A percentile compares a stretch with the other conserved stretches of the same genome.
Conservation (phyloP, 92 coral and sea anemone genomes). For the Pocillopora grandis region DNA sequence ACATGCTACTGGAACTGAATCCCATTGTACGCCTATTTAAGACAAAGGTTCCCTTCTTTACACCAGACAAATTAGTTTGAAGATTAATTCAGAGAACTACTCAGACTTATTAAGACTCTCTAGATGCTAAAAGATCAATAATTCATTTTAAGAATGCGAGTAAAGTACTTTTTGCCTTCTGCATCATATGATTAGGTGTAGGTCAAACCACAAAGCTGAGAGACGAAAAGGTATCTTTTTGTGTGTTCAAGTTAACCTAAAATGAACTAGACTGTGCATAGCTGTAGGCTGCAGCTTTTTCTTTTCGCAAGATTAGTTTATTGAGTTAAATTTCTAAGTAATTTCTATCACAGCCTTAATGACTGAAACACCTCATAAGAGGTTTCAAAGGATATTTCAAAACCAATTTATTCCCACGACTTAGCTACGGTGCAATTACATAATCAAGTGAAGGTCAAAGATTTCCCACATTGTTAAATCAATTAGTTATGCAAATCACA, state of each 20-base stretch:
- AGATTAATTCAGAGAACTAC: background rate
- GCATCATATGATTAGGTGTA: background rate
- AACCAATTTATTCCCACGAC: constrained; percentile 8
- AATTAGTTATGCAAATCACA: constrained; percentile 25
- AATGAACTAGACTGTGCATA: background rate
- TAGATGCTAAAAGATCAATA: background rate
- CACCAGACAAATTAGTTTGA: background rate
- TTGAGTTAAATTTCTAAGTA: background rate
- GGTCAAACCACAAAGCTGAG: constrained; percentile 25
- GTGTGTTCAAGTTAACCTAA: background rate
- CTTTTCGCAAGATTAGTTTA: background rate
- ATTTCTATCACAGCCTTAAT: background rate
- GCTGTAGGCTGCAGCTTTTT: background rate
- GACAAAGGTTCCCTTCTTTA: background rate
- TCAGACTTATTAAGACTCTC: background rate
- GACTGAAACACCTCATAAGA: background rate
- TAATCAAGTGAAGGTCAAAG: constrained; percentile 32
- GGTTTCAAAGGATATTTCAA: background rate
- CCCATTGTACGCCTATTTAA: background rate
- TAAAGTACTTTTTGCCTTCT: background rate
- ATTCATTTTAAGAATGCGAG: background rate
- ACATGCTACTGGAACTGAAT: background rate
- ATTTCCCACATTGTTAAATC: constrained; percentile 13
- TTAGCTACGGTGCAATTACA: background rate
- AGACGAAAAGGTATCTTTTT: background rate